Conservation (phyloP, 1,140 invertebrate genomes). For the Listronotus bonariensis region DNA sequence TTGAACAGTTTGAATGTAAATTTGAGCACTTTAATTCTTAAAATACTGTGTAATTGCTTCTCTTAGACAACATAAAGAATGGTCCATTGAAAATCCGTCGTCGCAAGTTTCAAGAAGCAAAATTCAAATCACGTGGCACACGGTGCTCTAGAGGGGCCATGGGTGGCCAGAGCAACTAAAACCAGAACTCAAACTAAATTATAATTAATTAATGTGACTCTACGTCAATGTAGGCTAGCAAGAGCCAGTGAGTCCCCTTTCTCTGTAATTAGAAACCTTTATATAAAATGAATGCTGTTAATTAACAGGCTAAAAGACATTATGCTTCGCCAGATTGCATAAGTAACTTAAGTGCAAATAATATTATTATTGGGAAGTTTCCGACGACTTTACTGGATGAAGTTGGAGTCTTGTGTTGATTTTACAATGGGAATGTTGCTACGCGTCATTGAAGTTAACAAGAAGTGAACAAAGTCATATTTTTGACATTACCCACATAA, state of each 20-base stretch:
- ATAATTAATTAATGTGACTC: slow-evolving; percentile 75
- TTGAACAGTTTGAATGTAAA: too few relatives aligned
- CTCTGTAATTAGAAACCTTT: slow-evolving; percentile 65
- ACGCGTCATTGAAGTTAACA: too few relatives aligned
- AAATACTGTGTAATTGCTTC: too few relatives aligned
- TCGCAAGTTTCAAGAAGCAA: too few relatives aligned
- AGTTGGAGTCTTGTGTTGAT: background rate
- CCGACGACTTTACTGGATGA: background rate
- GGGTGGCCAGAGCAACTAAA: slow-evolving; percentile 42
- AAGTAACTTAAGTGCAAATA: slow-evolving; percentile 53
- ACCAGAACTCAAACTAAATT: slow-evolving; percentile 79
- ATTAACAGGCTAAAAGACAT: slow-evolving; percentile 64
- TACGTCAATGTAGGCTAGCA: slow-evolving; percentile 55
- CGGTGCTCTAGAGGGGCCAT: slow-evolving; percentile 18
- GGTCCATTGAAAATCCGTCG: too few relatives aligned
- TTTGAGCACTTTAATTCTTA: too few relatives aligned
- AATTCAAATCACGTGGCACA: too few relatives aligned
- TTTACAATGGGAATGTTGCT: background rate
- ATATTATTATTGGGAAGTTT: slow-evolving; percentile 37
- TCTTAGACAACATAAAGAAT: too few relatives aligned
- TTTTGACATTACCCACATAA: too few relatives aligned
- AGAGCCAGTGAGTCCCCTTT: slow-evolving; percentile 51
- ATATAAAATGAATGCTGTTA: slow-evolving; percentile 65
- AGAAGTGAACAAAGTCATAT: too few relatives aligned
- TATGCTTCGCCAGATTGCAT: slow-evolving; percentile 56